Conservation (phyloP, 2,888 invertebrate genomes). For the Stenodema calcarata region DNA sequence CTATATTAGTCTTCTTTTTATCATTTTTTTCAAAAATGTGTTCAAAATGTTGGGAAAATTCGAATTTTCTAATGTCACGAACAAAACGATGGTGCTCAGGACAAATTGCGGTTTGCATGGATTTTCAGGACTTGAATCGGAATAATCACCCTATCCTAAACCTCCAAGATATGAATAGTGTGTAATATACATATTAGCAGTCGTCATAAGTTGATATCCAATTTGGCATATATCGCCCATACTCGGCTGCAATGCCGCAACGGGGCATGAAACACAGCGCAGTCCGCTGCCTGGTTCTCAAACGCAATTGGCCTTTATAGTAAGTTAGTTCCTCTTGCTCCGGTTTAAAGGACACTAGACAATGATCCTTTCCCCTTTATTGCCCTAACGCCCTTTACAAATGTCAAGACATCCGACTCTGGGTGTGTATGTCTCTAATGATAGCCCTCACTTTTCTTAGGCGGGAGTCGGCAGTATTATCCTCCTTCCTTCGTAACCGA, state of each 20-base stretch:
- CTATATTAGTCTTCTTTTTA: no score
- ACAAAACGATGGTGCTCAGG: no score
- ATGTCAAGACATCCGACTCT: constrained; percentile 50
- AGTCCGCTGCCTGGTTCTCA: not conserved
- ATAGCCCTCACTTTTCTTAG: constrained; percentile 22
- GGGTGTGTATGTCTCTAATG: constrained; percentile 38
- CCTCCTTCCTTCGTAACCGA: not conserved
- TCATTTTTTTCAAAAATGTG: no score
- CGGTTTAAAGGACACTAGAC: constrained; percentile 51
- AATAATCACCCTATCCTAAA: no score
- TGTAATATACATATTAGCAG: no score
- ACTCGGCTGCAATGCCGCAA: not conserved
- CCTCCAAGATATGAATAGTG: no score
- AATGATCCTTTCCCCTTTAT: constrained; percentile 51
- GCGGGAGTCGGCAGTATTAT: not conserved
- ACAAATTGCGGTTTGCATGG: no score
- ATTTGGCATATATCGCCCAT: not conserved
- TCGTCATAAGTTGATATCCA: no score
- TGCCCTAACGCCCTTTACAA: constrained; percentile 50
- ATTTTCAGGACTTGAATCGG: no score
- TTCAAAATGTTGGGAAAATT: no score
- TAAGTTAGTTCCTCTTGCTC: constrained; percentile 26
- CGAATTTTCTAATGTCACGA: no score
- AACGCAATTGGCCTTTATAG: constrained; percentile 49
- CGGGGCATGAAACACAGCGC: not conserved